Evolutionary conservation across 2,888 invertebrate genomes (phyloP).

Genomic region (Aporophyla lueneburgensis): DNA sequence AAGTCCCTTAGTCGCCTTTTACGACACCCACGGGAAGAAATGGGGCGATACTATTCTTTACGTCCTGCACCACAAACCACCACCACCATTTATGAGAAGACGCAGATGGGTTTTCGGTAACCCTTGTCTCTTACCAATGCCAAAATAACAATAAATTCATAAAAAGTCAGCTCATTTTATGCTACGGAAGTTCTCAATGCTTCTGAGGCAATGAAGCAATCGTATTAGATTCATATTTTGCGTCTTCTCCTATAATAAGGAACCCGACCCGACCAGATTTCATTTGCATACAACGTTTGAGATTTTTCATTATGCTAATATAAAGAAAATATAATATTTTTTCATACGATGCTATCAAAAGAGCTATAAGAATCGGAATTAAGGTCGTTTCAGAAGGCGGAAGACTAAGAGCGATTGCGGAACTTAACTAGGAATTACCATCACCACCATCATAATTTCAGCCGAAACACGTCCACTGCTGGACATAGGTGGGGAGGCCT

Average conservation of each 20-base stretch:
- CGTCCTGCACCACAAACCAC: too few species aligned
- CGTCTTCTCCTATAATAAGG: constrained; percentile 21
- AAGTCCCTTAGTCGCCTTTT: too few species aligned
- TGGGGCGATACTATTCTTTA: too few species aligned
- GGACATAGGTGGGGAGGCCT: background rate
- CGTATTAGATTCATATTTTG: constrained; percentile 32
- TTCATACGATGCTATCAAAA: constrained; percentile 16
- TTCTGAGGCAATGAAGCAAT: constrained; percentile 26
- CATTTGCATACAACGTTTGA: constrained; percentile 46
- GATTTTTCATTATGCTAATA: constrained; percentile 50
- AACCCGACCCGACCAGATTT: constrained; percentile 32
- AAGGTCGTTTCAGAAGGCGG: constrained; percentile 14
- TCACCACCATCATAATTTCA: background rate
- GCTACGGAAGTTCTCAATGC: background rate
- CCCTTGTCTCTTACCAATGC: background rate
- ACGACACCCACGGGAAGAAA: too few species aligned
- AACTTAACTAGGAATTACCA: background rate
- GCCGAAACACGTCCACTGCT: background rate
- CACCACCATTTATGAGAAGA: too few species aligned
- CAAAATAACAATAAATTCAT: background rate
- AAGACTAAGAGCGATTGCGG: background rate
- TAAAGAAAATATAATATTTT: constrained; percentile 40
- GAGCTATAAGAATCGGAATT: constrained; percentile 18
- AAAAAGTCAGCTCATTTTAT: background rate
- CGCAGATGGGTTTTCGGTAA: background rate